Percentiles rank a stretch among this genome's conserved stretches.
Conservation (phyloP, 2,797 vertebrate species). For the Leontocebus nigricollis region DNA sequence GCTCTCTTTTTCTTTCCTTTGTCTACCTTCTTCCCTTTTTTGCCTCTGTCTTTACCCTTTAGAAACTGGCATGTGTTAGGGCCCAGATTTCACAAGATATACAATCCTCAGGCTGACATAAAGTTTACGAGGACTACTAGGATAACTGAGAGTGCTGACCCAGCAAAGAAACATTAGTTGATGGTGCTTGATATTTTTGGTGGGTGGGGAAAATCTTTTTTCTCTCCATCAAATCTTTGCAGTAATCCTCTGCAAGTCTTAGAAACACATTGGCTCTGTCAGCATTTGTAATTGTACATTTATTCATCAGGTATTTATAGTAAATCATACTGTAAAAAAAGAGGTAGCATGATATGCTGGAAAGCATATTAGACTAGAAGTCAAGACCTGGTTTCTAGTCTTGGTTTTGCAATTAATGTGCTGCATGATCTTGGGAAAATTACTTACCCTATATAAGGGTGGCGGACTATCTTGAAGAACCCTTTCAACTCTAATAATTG, state of each 20-base stretch:
- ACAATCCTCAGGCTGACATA: conserved; percentile 66
- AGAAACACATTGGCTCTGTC: conserved; percentile 70
- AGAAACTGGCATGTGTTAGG: conserved; percentile 56
- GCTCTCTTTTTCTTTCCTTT: conserved; percentile 17
- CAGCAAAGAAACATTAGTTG: conserved; percentile 60
- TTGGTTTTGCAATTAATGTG: conserved; percentile 68
- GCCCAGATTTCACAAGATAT: conserved; percentile 46
- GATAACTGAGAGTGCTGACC: conserved; percentile 58
- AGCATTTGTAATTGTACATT: conserved; percentile 68
- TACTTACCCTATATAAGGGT: conserved; percentile 53
- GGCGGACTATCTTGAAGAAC: conserved; percentile 61
- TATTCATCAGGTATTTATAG: conserved; percentile 72
- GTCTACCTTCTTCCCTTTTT: neutral
- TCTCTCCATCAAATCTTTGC: conserved; percentile 60
- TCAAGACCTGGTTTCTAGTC: conserved; percentile 59
- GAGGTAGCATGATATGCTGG: conserved; percentile 74
- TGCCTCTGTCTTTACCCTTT: conserved; percentile 55
- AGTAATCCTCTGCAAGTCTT: conserved; percentile 67
- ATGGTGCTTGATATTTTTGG: conserved; percentile 74
- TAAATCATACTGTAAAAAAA: conserved; percentile 70
- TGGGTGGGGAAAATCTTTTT: conserved; percentile 49
- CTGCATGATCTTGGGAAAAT: conserved; percentile 74
- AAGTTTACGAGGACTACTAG: conserved; percentile 65
- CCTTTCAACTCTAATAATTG: conserved; percentile 64
- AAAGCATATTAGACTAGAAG: conserved; percentile 53